A percentile compares a stretch with the other conserved stretches of the same genome.
Conservation (phyloP, 2,888 invertebrate genomes). For the Acronicta aceris region DNA sequence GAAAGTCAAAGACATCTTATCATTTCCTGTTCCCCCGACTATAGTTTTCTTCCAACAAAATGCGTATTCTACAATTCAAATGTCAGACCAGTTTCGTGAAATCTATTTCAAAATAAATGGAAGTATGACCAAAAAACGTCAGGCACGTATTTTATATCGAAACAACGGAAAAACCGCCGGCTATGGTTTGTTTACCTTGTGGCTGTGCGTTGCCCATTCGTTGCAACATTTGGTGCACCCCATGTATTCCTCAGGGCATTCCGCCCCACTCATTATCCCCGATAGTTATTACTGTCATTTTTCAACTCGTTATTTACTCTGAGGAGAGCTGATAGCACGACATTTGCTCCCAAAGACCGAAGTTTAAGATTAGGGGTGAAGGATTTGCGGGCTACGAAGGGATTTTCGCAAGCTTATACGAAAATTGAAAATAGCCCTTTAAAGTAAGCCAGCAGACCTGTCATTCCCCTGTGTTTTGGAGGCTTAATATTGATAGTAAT, state of each 20-base stretch:
- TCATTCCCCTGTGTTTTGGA: conserved; percentile 58
- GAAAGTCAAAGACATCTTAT: too few species aligned
- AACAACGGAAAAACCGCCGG: conserved; percentile 57
- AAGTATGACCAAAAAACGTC: conserved; percentile 45
- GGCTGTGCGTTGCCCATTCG: conserved; percentile 62
- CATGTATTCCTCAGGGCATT: conserved; percentile 86
- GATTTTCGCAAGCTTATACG: conserved; percentile 78
- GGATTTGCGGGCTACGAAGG: conserved; percentile 68
- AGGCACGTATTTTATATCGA: conserved; percentile 55
- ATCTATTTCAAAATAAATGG: conserved; percentile 15
- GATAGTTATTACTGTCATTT: conserved; percentile 89
- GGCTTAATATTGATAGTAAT: conserved; percentile 58
- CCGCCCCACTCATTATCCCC: conserved; percentile 87
- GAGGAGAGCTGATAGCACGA: conserved; percentile 86
- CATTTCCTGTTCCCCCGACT: too few species aligned
- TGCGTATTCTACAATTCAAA: neutral
- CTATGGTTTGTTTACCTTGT: conserved; percentile 77
- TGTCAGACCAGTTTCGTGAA: conserved; percentile 8
- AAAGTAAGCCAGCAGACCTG: conserved; percentile 62
- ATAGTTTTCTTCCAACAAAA: neutral
- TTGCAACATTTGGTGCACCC: conserved; percentile 85
- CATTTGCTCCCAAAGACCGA: conserved; percentile 82
- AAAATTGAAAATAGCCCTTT: conserved; percentile 85
- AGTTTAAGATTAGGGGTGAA: conserved; percentile 81
- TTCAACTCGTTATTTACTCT: conserved; percentile 89